Evolutionary conservation across 1,140 invertebrate genomes (phyloP), one percentile per base, ranked within the genome.

Genomic region (Dryas iulia): DNA sequence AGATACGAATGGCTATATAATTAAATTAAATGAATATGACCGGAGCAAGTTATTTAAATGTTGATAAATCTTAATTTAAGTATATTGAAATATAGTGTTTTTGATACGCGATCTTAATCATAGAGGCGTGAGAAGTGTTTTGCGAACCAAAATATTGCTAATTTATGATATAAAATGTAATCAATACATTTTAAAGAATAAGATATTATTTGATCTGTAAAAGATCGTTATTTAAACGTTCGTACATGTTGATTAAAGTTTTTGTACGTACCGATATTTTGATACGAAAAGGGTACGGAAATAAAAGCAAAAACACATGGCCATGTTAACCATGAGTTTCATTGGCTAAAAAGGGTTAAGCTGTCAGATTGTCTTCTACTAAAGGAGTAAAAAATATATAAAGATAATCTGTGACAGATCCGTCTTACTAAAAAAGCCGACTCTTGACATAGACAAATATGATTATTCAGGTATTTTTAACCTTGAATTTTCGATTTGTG

Each of bases 331-430:
- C 69, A 81, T 73, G 81, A 76, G 80, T 86, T 81, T 82, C 86
- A 90, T 90, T 90, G 89, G 89, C 84, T 90, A 86, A 90, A 89
- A 91, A 91, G 89, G 89, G 87, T 91, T 91, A 82, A 85, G 80
- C 87, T 91, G 87, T 88, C 86, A 91, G 80, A 86, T 81, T 84
- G 83, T 78, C 86, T 73, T 76, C 73, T 78, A 79, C 75, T 81
- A 91, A 89, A 89, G 82, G 81, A 89, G 87, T 91, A 86, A 91
- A 59, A 82, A 91, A 91, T 90, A 71, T 61, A 61, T 60, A 31
- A 59, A 89, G 87, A 91, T 89, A 90, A 90, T 90, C 89, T 89
- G 81, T 90, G 86, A 89, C 89, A 91, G 86, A 90, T 90, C 77
- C 86, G 79, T 88, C 84, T 89, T 88, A 84, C 71, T 82, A 89